Evolutionary conservation across 2,797 vertebrate genomes (phyloP).

Genomic region (Rhabdophis nuchalis): DNA sequence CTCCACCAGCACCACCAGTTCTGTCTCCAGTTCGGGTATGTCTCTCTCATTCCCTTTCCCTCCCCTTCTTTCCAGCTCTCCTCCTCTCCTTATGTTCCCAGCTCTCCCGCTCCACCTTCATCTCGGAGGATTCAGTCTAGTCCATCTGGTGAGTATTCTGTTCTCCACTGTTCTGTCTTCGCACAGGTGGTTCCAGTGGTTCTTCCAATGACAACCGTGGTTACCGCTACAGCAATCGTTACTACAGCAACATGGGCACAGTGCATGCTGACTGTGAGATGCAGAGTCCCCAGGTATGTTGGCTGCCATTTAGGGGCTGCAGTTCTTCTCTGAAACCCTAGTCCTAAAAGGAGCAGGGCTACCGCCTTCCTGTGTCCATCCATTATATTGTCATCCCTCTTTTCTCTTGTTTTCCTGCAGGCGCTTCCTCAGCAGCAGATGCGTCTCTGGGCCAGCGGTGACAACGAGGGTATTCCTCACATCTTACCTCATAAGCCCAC

Average conservation of each 20-base stretch:
- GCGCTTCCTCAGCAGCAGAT: slow-evolving; percentile 86
- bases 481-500: slow-evolving; percentile 85
- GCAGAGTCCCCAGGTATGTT: slow-evolving; percentile 88
- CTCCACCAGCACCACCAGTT: slow-evolving; percentile 93
- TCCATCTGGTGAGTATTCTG: neutral
- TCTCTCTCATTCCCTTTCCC: neutral
- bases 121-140: neutral
- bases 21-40: slow-evolving; percentile 90
- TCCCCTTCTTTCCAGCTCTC: neutral
- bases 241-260: slow-evolving; percentile 87
- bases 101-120: no score
- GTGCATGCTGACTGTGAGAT: slow-evolving; percentile 91
- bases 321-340: neutral
- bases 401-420: slow-evolving; percentile 56
- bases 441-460: slow-evolving; percentile 89
- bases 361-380: no score
- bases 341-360: neutral
- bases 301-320: neutral
- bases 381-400: neutral
- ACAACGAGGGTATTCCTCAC: slow-evolving; percentile 81
- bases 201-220: slow-evolving; percentile 94
- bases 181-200: slow-evolving; percentile 89
- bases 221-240: slow-evolving; percentile 93
- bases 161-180: neutral
- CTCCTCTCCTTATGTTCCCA: neutral